Percentiles rank a stretch among this genome's conserved stretches.
phyloP scores from a whole-genome alignment of 2,888 invertebrate genomes.

The Apamea crenata region DNA sequence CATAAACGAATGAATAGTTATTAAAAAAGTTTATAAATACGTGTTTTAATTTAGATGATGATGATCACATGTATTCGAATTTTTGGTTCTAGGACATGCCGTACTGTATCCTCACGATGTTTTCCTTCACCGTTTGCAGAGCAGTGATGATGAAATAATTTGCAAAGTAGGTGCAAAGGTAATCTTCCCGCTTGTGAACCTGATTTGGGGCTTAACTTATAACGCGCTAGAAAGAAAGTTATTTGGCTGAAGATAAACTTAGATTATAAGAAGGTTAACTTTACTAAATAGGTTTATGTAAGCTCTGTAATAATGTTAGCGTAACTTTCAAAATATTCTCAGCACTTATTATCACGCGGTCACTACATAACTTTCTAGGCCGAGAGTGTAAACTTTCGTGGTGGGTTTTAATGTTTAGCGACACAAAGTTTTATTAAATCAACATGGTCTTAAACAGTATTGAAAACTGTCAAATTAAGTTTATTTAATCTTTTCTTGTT shows the following conservation, averaged over 20 bases:
- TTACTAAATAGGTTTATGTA: slow-evolving; percentile 13
- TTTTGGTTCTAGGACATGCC: too few species aligned
- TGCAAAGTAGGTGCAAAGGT: slow-evolving; percentile 11
- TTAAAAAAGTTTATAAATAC: not conserved
- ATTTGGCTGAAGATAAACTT: slow-evolving; percentile 13
- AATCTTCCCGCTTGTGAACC: slow-evolving; percentile 27
- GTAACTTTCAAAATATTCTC: slow-evolving; percentile 21
- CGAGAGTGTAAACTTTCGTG: not conserved
- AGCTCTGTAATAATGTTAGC: slow-evolving; percentile 3
- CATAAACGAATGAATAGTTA: not conserved
- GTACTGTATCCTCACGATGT: too few species aligned
- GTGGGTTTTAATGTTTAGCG: not conserved
- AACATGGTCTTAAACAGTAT: slow-evolving; percentile 2
- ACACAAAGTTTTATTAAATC: slow-evolving; percentile 11
- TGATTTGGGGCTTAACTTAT: slow-evolving; percentile 30
- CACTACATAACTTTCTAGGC: slow-evolving; percentile 9
- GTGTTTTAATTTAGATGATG: slow-evolving; percentile 14
- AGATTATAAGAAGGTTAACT: slow-evolving; percentile 16
- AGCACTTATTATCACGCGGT: slow-evolving; percentile 22
- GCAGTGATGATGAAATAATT: too few species aligned
- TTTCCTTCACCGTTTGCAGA: too few species aligned
- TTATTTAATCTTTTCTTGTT: not conserved
- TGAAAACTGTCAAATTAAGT: not conserved
- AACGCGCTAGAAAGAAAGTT: slow-evolving; percentile 24
- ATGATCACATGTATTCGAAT: too few species aligned